Conservation (phyloP, 2,888 invertebrate species). For the Synergus itoensis region DNA sequence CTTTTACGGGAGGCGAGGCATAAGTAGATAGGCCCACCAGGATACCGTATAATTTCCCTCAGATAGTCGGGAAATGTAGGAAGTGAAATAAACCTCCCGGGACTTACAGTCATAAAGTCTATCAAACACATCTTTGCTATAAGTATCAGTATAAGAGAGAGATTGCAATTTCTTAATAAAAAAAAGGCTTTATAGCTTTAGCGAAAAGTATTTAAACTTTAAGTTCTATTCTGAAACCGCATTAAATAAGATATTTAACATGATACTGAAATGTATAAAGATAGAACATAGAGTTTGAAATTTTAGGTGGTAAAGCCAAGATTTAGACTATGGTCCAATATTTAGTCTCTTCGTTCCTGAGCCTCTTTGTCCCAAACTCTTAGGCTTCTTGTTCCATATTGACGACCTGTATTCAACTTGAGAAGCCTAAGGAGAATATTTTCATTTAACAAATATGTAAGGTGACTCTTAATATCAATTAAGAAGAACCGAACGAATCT, state of each 20-base stretch:
- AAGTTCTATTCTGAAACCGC: slow-evolving; percentile 23
- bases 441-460: background rate
- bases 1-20: slow-evolving; percentile 32
- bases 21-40: slow-evolving; percentile 34
- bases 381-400: background rate
- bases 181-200: slow-evolving; percentile 5
- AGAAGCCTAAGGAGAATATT: background rate
- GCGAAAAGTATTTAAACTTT: slow-evolving; percentile 18
- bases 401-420: background rate
- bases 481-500: background rate
- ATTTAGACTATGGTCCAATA: too few species aligned
- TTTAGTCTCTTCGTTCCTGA: too few species aligned
- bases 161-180: slow-evolving; percentile 22
- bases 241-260: background rate
- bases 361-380: too few species aligned
- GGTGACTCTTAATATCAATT: background rate
- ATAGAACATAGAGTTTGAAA: background rate
- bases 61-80: slow-evolving; percentile 40
- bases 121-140: slow-evolving; percentile 37
- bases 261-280: background rate
- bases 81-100: slow-evolving; percentile 37
- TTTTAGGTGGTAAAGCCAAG: too few species aligned
- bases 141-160: slow-evolving; percentile 26
- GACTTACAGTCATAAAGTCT: slow-evolving; percentile 25
- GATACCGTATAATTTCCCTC: slow-evolving; percentile 34